Conservation (phyloP, 2,797 vertebrate species). For the Arrhamphus sclerolepis region DNA sequence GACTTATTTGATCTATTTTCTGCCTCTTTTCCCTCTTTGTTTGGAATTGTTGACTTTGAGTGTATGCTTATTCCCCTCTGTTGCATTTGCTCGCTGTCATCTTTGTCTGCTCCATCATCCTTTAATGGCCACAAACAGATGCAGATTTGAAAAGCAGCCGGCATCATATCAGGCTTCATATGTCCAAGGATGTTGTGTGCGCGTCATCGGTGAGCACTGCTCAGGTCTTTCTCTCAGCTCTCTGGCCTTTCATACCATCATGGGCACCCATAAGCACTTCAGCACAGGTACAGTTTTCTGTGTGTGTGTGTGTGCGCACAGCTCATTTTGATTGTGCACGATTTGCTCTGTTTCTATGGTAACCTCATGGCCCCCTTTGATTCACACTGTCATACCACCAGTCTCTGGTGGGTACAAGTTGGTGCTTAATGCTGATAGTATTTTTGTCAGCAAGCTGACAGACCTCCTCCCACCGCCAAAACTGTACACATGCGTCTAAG, state of each 20-base stretch:
- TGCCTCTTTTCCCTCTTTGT: slow-evolving; percentile 25
- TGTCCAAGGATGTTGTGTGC: slow-evolving; percentile 25
- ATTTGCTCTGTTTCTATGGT: slow-evolving; percentile 70
- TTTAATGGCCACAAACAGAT: slow-evolving; percentile 56
- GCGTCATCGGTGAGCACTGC: slow-evolving; percentile 35
- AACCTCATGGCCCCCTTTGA: slow-evolving; percentile 45
- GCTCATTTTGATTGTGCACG: slow-evolving; percentile 41
- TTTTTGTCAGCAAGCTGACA: slow-evolving; percentile 26
- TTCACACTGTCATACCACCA: slow-evolving; percentile 21
- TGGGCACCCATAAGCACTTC: slow-evolving; percentile 25
- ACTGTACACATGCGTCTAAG: slow-evolving; percentile 36
- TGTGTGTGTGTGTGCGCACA: slow-evolving; percentile 11
- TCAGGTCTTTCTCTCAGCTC: slow-evolving; percentile 15
- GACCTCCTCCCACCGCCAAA: slow-evolving; percentile 7
- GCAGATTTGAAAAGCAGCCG: slow-evolving; percentile 19
- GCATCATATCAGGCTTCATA: slow-evolving; percentile 50
- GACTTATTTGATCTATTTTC: slow-evolving; percentile 11
- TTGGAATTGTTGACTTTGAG: slow-evolving; percentile 56
- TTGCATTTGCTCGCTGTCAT: slow-evolving; percentile 50
- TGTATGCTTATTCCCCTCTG: slow-evolving; percentile 38
- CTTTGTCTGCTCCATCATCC: slow-evolving; percentile 58
- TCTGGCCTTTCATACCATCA: slow-evolving; percentile 26
- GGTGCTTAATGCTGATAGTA: slow-evolving; percentile 31
- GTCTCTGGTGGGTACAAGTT: slow-evolving; percentile 47
- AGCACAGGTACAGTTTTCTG: slow-evolving; percentile 53